Percentiles rank a stretch among this genome's conserved stretches.
Evolutionary conservation across 1,140 invertebrate species (phyloP).

Genomic region (Panagrolaimus sp.): DNA sequence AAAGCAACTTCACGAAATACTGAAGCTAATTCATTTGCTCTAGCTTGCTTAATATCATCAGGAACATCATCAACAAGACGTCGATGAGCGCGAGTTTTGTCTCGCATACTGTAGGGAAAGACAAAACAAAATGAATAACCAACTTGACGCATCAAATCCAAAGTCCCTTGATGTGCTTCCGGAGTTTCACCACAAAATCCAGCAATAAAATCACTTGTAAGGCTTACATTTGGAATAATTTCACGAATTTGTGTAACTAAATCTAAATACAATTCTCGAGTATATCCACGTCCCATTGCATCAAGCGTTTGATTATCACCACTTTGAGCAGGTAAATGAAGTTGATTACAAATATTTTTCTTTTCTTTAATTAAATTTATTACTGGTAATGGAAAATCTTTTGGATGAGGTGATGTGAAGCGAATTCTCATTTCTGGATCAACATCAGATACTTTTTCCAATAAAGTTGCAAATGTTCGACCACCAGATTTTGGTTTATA

Average conservation of each 20-base stretch:
- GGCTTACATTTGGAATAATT: slow-evolving; percentile 70
- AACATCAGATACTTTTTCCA: slow-evolving; percentile 75
- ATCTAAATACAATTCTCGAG: slow-evolving; percentile 77
- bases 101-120: slow-evolving; percentile 88
- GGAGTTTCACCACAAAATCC: slow-evolving; percentile 95
- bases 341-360: slow-evolving; percentile 78
- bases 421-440: slow-evolving; percentile 84
- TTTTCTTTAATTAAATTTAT: slow-evolving; percentile 73
- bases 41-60: slow-evolving; percentile 67
- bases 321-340: slow-evolving; percentile 89
- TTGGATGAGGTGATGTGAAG: slow-evolving; percentile 94
- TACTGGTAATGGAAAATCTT: slow-evolving; percentile 92
- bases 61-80: slow-evolving; percentile 77
- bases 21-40: slow-evolving; percentile 59
- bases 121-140: slow-evolving; percentile 77
- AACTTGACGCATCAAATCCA: slow-evolving; percentile 74
- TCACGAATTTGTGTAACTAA: slow-evolving; percentile 72
- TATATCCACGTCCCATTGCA: slow-evolving; percentile 83
- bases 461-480: slow-evolving; percentile 74
- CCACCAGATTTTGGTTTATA: slow-evolving; percentile 83
- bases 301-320: slow-evolving; percentile 74
- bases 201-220: slow-evolving; percentile 91
- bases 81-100: slow-evolving; percentile 84
- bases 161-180: slow-evolving; percentile 78
- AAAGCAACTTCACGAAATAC: slow-evolving; percentile 35